Evolutionary conservation across 2,888 invertebrate species (phyloP), one percentile per base, ranked within the genome.

Genomic region (Allophyes oxyacanthae): DNA sequence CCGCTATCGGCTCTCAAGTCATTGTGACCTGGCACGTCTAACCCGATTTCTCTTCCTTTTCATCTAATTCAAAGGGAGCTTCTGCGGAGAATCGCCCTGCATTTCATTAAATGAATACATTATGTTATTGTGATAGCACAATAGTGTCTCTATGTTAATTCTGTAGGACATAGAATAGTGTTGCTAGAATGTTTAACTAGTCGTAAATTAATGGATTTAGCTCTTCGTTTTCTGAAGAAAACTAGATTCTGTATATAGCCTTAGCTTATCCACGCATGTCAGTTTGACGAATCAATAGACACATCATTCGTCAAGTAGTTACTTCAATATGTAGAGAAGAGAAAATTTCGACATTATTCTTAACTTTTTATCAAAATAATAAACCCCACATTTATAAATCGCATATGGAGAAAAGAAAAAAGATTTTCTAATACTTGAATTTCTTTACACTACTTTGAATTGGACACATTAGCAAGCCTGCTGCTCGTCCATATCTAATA

Each of bases 31-130:
- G 42, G 52, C 72, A 74, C 76, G 75, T 69, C 65, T 67, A 80
- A 73, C 74, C 76, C 65, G 72, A 81, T 81, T 81, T 78, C 75
- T 64, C 74, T 71, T 66, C 72, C 78, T 70, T 78, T 79, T 76
- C 77, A 78, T 73, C 60, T 41, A 57, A 71, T 72, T 71, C 70
- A 71, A 72, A 74, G 68, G 71, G 66, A 69, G 61, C 64, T 58
- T 43, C 69, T 55, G 63, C 56, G 51, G 67, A 74, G 64, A 64
- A 75, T 64, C 57, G 77, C 45, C 64, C 75, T 49, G 77, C 68
- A 75, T 77, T 75, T 60, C 55, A 58, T 65, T 72, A 58, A 60
- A 77, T 75, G 68, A 69, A 76, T 71, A 67, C 61, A 65, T 71
- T 60, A 70, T 58, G 28, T 55, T 65, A 74, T 62, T 65, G 64